Base-by-base conservation (phyloP, 2,113 vertebrate species). In the Plectropomus leopardus region DNA sequence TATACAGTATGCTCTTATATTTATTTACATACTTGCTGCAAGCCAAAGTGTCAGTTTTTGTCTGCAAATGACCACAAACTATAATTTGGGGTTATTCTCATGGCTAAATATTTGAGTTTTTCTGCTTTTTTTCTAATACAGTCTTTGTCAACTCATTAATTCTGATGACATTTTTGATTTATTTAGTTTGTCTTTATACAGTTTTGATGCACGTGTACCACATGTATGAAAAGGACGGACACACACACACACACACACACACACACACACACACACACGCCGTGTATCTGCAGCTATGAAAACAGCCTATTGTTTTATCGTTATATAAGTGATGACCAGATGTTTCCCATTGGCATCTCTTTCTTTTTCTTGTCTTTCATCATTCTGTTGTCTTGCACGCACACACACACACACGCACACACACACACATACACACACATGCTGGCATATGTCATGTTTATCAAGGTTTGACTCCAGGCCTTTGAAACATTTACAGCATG, bases 401-500 rank as follows among this genome's bases (percentile, higher is more conserved):
- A 54, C 60, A 48, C 47, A 34, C 69, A 9, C 24, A 26, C 63
- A 36, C 47, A 19, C 76, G 19, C 65, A 51, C 72, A 60, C 26
- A 59, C 70, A 42, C 50, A 44, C 61, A 45, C 71, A 53, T 26
- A 44, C 45, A 48, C 47, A 51, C 30, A 47, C 24, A 28, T 5
- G n/a, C 23, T 47, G 24, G 15, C 60, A 55, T 45, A 64, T 13
- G 57, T 72, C 50, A 48, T 60, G 76, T 59, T 76, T 74, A 70
- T 67, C 40, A 45, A 78, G 82, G 73, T 80, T 70, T 30, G 72
- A 76, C 57, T 83, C 51, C 16, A 40, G 34, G 68, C 48, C 76
- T 84, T 68, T 93, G 71, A 91, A 93, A 92, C 86, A 93, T 93
- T 93, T 90, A 93, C 84, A 88, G 54, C 73, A 6, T 21, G 4